Evolutionary conservation across 2,797 vertebrate species (phyloP).

Genomic region (Erpetoichthys calabaricus): DNA sequence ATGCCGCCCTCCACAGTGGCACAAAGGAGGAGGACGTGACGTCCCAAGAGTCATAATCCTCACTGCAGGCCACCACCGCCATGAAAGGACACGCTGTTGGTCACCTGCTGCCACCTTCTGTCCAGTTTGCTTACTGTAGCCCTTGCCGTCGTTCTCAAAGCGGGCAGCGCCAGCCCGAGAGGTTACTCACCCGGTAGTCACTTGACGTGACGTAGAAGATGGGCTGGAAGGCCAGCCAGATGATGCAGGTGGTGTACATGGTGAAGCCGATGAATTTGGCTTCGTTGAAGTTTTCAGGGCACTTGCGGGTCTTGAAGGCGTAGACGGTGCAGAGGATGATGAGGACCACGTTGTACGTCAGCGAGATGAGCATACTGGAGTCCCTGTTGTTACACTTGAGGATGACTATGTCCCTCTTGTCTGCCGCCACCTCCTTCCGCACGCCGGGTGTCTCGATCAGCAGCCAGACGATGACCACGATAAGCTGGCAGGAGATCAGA

Average conservation of each 20-base stretch:
- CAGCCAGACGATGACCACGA: slow-evolving; percentile 82
- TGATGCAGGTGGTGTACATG: slow-evolving; percentile 98
- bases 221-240: slow-evolving; percentile 96
- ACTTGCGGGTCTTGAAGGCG: slow-evolving; percentile 96
- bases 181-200: slow-evolving; percentile 77
- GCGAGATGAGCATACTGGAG: slow-evolving; percentile 85
- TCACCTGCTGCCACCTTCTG: too few species aligned
- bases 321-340: slow-evolving; percentile 94
- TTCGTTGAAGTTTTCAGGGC: slow-evolving; percentile 96
- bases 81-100: too few species aligned
- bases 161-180: too few species aligned
- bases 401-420: slow-evolving; percentile 82
- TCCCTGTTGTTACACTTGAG: slow-evolving; percentile 90
- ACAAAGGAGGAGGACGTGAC: too few species aligned
- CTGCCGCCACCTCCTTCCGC: slow-evolving; percentile 76
- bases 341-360: slow-evolving; percentile 90
- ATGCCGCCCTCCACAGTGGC: too few species aligned
- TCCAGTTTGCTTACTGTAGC: too few species aligned
- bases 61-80: too few species aligned
- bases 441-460: slow-evolving; percentile 82
- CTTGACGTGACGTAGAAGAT: slow-evolving; percentile 98
- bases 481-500: slow-evolving; percentile 88
- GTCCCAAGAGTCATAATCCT: too few species aligned
- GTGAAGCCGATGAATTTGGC: slow-evolving; percentile 98
- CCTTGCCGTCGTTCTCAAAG: too few species aligned